Base-by-base conservation (phyloP, 2,113 vertebrate genomes). In the Struthidea cinerea region DNA sequence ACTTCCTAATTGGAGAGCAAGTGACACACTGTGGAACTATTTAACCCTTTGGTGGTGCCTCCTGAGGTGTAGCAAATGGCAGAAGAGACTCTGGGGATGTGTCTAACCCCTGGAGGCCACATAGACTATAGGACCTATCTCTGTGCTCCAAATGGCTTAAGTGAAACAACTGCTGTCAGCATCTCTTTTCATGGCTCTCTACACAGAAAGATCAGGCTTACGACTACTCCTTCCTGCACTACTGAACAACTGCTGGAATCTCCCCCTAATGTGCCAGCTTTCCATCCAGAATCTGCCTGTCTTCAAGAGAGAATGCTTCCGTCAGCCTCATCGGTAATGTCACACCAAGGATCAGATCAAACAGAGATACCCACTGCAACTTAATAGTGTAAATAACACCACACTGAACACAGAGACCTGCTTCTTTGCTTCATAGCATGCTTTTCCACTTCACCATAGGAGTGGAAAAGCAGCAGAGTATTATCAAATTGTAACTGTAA, bases 1-100 rank as follows among this genome's bases (percentile, higher is more conserved):
- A 60, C 49, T 94, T 94, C 92, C 93, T 95, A 96, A 94, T 90
- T 92, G 81, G 56, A 86, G 33, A 90, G 35, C 11, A 3, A 95
- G 37, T 2, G 7, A 88, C 79, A 69, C 49, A 71, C 32, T 84
- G 73, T 56, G 49, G 69, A 93, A 78, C 15, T 78, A 65, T 82
- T 93, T 96, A 96, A 96, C 92, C 53, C 86, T 81, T 89, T 84
- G 30, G 16, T 65, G 37, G 41, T 78, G 53, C 44, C 71, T 90
- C 41, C 39, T 74, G 33, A 85, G 33, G 42, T 83, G 26, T 70
- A 84, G 52, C 47, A 88, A 83, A 79, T 77, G 28, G 60, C 71
- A 90, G 28, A 77, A 75, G 64, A 84, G 27, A 42, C 37, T 77
- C 33, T 53, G 30, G 27, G 47, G 68, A 78, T 46, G 33, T 49